phyloP scores from a whole-genome alignment of 1,140 invertebrate genomes.

The Drosophila bocqueti region DNA sequence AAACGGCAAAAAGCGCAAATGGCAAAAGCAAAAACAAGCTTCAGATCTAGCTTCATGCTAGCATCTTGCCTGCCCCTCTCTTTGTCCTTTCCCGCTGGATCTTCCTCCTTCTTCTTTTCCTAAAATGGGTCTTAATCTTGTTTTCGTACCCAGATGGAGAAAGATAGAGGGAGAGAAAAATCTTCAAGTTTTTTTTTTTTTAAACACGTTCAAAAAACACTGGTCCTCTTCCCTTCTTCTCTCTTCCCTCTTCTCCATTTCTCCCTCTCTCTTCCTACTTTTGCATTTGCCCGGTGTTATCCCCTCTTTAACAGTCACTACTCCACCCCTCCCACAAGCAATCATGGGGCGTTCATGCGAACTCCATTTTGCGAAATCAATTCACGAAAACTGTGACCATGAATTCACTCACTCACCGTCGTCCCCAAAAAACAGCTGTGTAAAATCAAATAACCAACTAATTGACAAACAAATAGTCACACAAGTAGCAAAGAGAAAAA shows the following conservation, averaged over 20 bases:
- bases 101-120: neutral
- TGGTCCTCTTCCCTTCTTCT: neutral
- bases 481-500: neutral
- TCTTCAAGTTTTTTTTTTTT: slow-evolving; percentile 61
- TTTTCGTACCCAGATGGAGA: slow-evolving; percentile 23
- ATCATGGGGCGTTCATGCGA: slow-evolving; percentile 25
- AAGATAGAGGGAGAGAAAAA: slow-evolving; percentile 1
- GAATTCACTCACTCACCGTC: slow-evolving; percentile 17
- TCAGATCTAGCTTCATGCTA: slow-evolving; percentile 12
- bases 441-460: slow-evolving; percentile 33
- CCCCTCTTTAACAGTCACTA: slow-evolving; percentile 12
- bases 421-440: slow-evolving; percentile 37
- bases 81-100: neutral
- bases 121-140: slow-evolving; percentile 39
- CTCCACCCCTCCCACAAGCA: slow-evolving; percentile 13
- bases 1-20: slow-evolving; percentile 16
- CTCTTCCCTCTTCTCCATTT: neutral
- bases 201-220: slow-evolving; percentile 58
- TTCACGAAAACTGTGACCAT: slow-evolving; percentile 42
- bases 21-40: slow-evolving; percentile 17
- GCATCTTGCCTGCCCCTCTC: neutral
- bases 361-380: slow-evolving; percentile 35
- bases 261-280: neutral
- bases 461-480: slow-evolving; percentile 30
- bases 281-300: neutral